Conservation (phyloP, 1,140 invertebrate genomes). For the Zaprionus camerounensis region DNA sequence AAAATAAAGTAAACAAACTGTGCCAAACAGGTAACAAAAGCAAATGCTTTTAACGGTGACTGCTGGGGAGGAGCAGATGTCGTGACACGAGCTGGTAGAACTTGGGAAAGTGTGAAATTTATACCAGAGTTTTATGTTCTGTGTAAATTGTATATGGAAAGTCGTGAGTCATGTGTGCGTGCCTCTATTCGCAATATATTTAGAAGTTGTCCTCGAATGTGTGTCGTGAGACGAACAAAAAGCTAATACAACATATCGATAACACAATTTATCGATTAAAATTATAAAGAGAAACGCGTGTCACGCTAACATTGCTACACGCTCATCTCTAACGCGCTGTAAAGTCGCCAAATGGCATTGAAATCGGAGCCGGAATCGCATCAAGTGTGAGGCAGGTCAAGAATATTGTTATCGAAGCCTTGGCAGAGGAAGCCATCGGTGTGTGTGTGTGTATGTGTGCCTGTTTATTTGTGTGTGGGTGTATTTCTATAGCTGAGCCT, state of each 20-base stretch:
- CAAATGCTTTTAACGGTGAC: conserved; percentile 18
- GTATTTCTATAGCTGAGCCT: neutral
- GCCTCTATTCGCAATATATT: neutral
- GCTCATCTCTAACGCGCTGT: neutral
- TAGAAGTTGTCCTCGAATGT: accelerated
- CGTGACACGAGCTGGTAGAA: neutral
- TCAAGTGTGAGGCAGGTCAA: conserved; percentile 35
- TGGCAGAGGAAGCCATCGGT: neutral
- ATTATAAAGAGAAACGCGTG: neutral
- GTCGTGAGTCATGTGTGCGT: neutral
- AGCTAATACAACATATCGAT: too few species aligned
- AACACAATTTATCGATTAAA: too few species aligned
- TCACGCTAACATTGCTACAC: neutral
- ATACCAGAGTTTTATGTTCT: neutral
- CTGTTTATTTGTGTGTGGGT: neutral
- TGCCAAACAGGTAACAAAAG: conserved; percentile 2
- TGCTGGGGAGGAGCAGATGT: neutral
- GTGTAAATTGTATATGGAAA: neutral
- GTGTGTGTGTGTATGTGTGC: conserved; percentile 2
- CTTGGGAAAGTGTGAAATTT: neutral
- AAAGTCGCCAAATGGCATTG: conserved; percentile 5
- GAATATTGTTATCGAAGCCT: conserved; percentile 10
- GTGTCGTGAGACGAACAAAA: neutral
- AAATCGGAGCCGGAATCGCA: conserved; percentile 8
- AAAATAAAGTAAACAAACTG: conserved; percentile 16